Conservation (phyloP, 2,797 vertebrate genomes). For the Falco concolor region DNA sequence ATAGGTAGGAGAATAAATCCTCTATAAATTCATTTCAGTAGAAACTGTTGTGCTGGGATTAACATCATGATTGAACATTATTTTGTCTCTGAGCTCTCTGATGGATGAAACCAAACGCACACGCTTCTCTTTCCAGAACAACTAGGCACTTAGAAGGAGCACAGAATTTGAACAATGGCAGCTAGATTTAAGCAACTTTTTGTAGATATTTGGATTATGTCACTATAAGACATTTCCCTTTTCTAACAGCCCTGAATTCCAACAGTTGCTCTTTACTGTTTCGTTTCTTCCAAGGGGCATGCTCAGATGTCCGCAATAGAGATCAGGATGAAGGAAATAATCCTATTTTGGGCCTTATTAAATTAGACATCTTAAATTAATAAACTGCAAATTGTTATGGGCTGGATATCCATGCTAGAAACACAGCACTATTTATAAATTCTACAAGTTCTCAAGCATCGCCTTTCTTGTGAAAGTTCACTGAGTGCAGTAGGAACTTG, state of each 20-base stretch:
- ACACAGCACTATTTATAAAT: background rate
- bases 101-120: background rate
- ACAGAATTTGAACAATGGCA: background rate
- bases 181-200: background rate
- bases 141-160: background rate
- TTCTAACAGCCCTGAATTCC: background rate
- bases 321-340: background rate
- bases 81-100: background rate
- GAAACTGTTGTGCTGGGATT: constrained; percentile 46
- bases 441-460: background rate
- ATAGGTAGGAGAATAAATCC: constrained; percentile 28
- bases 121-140: background rate
- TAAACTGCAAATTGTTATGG: background rate
- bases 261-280: background rate
- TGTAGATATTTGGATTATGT: background rate
- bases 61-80: constrained; percentile 29
- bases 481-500: background rate
- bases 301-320: background rate
- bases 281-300: background rate
- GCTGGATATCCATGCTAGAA: background rate
- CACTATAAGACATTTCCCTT: background rate
- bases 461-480: background rate
- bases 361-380: background rate
- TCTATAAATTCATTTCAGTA: constrained; percentile 4
- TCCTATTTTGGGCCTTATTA: background rate